Evolutionary conservation across 2,888 invertebrate species (phyloP), one percentile per base, ranked within the genome.

Genomic region (Caradrina kadenii): DNA sequence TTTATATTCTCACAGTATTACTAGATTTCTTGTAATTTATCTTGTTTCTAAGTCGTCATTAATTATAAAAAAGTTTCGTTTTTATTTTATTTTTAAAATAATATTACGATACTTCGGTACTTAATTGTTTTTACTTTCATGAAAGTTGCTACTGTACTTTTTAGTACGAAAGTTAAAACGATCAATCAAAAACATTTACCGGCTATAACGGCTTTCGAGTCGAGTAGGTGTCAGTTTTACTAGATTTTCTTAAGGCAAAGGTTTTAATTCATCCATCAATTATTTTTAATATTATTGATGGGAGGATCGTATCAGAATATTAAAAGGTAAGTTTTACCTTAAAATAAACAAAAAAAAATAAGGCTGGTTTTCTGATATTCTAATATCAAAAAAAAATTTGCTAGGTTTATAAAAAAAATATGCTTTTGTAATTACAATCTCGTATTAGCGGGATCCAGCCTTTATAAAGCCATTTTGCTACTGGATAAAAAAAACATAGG

Each of bases 111-210:
- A 3, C 39, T 39, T 11, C n/a, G n/a, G 49, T 19, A 49, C 49
- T 26, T 31, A 45, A 48, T 42, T 21, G 13, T 21, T 22, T 63
- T 58, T 45, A 58, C 42, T 35, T 35, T 50, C 45, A 66, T 22
- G 49, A 54, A 59, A 59, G 42, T 53, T 53, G 8, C 3, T 42
- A 15, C 17, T 54, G 2, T 65, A 58, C 17, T 53, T 49, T 65
- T 66, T 39, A 66, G 35, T 55, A 60, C 22, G n/a, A 72, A 73
- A 66, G 59, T 50, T 55, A 55, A 31, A 55, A 59, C 54, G 19
- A 73, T 66, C 50, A 55, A 73, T 73, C 54, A 73, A 35, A 26
- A 60, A 55, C 17, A 50, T 73, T 72, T 35, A 55, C 39, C 39
- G 2, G 13, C 2, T 55, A 8, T 67, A n/a, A 56, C 63, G 52